These are phyloP conservation scores for Sabatieria punctata DNA, from an alignment of 2,888 invertebrate species.

Conservation along the genomic window DNA sequence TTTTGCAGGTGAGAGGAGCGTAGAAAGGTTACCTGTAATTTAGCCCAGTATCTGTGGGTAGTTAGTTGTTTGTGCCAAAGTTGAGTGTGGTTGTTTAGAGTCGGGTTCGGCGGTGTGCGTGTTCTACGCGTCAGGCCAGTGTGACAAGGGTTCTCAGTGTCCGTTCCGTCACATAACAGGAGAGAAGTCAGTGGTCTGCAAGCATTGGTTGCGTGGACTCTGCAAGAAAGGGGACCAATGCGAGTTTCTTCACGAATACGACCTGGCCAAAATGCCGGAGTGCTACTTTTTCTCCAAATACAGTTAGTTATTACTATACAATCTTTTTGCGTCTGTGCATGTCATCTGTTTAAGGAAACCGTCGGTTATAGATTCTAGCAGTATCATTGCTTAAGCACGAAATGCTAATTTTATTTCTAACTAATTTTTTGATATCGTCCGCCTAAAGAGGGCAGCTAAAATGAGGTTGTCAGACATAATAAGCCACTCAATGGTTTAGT, in stretches of 20 bases:
- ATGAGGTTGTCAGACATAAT: too few species aligned
- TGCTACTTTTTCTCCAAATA: conserved; percentile 99
- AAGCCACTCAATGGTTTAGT: too few species aligned
- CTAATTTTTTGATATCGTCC: too few species aligned
- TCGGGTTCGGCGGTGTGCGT: conserved; percentile 91
- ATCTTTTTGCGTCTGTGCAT: neutral
- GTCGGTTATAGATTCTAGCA: too few species aligned
- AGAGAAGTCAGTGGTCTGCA: conserved; percentile 94
- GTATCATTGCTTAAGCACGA: too few species aligned
- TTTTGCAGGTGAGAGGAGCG: too few species aligned
- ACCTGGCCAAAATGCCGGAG: conserved; percentile 99
- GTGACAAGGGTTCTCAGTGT: conserved; percentile 72
- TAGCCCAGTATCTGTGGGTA: too few species aligned
- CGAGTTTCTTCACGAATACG: conserved; percentile 97
- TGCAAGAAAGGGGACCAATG: conserved; percentile 99
- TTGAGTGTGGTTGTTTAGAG: conserved; percentile 45
- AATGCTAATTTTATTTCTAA: too few species aligned
- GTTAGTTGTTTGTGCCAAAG: neutral
- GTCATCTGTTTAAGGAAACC: too few species aligned
- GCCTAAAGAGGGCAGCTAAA: too few species aligned
- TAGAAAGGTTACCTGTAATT: too few species aligned
- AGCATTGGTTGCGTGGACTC: conserved; percentile 95
- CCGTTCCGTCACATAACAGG: conserved; percentile 93
- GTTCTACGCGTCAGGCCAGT: conserved; percentile 51
- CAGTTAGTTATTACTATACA: conserved; percentile 41